Evolutionary conservation across 2,113 vertebrate species (phyloP).

Genomic region (Tetraodon nigroviridis): DNA sequence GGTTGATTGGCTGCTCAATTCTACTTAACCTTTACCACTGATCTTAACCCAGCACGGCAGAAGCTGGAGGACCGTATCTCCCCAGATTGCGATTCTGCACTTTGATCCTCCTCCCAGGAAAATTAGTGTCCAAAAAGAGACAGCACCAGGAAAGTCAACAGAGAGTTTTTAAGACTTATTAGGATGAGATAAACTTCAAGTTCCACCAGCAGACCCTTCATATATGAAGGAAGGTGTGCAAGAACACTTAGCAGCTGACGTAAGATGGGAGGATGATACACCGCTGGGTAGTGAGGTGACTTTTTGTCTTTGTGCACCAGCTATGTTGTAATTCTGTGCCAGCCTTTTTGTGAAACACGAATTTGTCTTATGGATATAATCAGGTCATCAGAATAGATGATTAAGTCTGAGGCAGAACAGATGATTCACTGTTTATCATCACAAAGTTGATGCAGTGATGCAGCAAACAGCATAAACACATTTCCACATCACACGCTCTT

Average conservation of each 20-base stretch:
- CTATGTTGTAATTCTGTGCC: conserved; percentile 2
- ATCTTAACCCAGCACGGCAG: conserved; percentile 23
- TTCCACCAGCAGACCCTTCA: conserved; percentile 9
- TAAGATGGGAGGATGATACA: too few species aligned
- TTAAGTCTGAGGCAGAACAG: conserved; percentile 22
- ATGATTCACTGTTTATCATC: conserved; percentile 34
- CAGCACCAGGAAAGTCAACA: conserved; percentile 42
- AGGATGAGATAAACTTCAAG: conserved; percentile 39
- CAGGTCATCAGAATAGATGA: conserved; percentile 37
- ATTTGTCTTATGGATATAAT: conserved; percentile 37
- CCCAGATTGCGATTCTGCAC: conserved; percentile 21
- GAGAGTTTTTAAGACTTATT: conserved; percentile 26
- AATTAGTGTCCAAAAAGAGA: conserved; percentile 30
- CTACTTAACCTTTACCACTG: conserved; percentile 26
- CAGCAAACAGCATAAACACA: conserved; percentile 13
- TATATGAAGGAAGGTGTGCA: background rate
- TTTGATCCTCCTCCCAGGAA: conserved; percentile 27
- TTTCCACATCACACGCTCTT: conserved; percentile 11
- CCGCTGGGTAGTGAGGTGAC: too few species aligned
- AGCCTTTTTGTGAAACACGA: conserved; percentile 4
- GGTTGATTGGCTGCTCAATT: conserved; percentile 23
- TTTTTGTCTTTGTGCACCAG: background rate
- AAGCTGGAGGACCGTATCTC: conserved; percentile 9
- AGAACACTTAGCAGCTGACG: too few species aligned
- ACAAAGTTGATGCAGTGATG: conserved; percentile 17